Percentiles rank a stretch among this genome's conserved stretches.
Evolutionary conservation across 2,888 invertebrate species (phyloP).

Genomic region (Chalcis sispes): DNA sequence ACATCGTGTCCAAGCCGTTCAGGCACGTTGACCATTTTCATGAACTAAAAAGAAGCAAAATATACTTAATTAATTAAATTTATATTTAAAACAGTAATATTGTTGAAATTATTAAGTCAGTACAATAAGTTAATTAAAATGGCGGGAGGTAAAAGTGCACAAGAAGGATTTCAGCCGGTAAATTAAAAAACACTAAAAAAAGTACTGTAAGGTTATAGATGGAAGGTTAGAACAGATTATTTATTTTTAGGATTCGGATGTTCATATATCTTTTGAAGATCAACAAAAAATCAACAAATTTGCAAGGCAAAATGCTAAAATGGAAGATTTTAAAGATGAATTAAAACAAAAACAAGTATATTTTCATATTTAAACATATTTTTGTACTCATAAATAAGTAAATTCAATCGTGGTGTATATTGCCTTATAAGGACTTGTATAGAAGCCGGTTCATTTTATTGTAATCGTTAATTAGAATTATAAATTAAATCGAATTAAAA

Average conservation of each 20-base stretch:
- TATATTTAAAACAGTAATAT: too few species aligned
- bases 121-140: too few species aligned
- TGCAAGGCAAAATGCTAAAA: slow-evolving; percentile 93
- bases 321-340: slow-evolving; percentile 93
- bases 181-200: too few species aligned
- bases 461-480: background rate
- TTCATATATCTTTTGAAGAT: slow-evolving; percentile 96
- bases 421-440: slow-evolving; percentile 67
- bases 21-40: too few species aligned
- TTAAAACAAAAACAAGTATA: slow-evolving; percentile 86
- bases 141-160: slow-evolving; percentile 68
- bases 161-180: slow-evolving; percentile 86
- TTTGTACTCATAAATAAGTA: background rate
- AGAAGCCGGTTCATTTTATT: background rate
- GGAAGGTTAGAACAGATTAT: slow-evolving; percentile 57
- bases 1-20: too few species aligned
- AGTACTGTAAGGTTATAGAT: slow-evolving; percentile 37
- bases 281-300: slow-evolving; percentile 98
- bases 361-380: slow-evolving; percentile 1
- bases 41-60: too few species aligned
- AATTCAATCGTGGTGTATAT: slow-evolving; percentile 21
- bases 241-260: slow-evolving; percentile 86
- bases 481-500: background rate
- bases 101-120: too few species aligned
- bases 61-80: too few species aligned